phyloP scores from a whole-genome alignment of 2,888 invertebrate species.

The Cataglyphis cursor region DNA sequence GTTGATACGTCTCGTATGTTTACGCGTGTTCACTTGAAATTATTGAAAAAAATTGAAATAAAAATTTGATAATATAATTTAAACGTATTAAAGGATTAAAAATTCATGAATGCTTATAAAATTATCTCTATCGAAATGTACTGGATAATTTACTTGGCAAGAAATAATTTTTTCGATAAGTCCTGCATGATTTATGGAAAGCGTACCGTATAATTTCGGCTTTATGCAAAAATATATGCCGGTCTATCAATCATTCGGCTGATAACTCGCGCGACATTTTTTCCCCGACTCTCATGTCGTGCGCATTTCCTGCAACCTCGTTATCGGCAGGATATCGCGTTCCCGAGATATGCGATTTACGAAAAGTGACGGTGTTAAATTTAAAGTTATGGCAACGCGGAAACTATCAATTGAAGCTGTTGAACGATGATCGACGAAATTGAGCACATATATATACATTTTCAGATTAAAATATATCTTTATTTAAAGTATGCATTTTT shows the following conservation, averaged over 20 bases:
- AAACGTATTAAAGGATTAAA: background rate
- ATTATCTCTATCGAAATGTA: background rate
- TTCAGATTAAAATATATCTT: background rate
- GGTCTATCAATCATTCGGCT: conserved; percentile 27
- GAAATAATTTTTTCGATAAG: conserved; percentile 3
- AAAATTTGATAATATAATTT: background rate
- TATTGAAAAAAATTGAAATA: background rate
- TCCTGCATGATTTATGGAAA: background rate
- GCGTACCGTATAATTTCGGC: conserved; percentile 4
- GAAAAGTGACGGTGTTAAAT: conserved; percentile 41
- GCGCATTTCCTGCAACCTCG: conserved; percentile 46
- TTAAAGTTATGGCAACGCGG: conserved; percentile 8
- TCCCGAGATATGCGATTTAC: conserved; percentile 41
- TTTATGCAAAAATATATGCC: conserved; percentile 36
- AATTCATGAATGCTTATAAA: background rate
- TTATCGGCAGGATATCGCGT: conserved; percentile 48
- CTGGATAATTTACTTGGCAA: background rate
- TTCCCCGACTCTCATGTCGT: conserved; percentile 39
- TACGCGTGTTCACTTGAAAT: background rate
- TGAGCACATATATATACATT: background rate
- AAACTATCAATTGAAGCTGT: conserved; percentile 27
- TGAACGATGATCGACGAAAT: conserved; percentile 21
- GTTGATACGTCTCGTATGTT: background rate
- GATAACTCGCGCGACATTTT: conserved; percentile 41
- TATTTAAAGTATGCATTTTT: background rate